Percentiles rank a stretch among this genome's conserved stretches.
Conservation (phyloP, 2,888 invertebrate genomes). For the Ophion costatus region DNA sequence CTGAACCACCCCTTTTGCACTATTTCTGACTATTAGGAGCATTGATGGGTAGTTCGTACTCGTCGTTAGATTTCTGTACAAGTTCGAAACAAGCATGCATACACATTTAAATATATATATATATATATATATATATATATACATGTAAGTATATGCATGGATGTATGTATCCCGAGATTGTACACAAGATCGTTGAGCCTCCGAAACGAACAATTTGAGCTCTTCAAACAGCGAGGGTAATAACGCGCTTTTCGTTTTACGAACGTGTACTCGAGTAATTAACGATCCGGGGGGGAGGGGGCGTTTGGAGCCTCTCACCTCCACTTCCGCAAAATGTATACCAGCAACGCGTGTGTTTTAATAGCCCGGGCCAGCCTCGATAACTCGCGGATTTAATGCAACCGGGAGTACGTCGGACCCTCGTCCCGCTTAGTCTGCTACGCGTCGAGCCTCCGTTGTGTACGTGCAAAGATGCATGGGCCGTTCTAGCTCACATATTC, state of each 20-base stretch:
- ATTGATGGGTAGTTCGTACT: slow-evolving; percentile 3
- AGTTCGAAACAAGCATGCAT: background rate
- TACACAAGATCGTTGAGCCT: slow-evolving; percentile 34
- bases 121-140: background rate
- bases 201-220: slow-evolving; percentile 46
- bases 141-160: too few species aligned
- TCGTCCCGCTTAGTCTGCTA: slow-evolving; percentile 43
- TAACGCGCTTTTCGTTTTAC: slow-evolving; percentile 47
- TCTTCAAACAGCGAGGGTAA: slow-evolving; percentile 39
- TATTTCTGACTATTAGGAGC: background rate
- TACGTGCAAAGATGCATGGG: slow-evolving; percentile 14
- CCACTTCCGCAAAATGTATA: slow-evolving; percentile 26
- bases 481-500: background rate
- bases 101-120: background rate
- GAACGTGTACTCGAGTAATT: slow-evolving; percentile 60
- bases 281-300: slow-evolving; percentile 32
- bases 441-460: slow-evolving; percentile 23
- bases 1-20: background rate
- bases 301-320: slow-evolving; percentile 1
- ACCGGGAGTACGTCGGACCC: slow-evolving; percentile 46
- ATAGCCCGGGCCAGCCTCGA: slow-evolving; percentile 46
- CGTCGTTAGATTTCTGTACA: slow-evolving; percentile 13
- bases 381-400: slow-evolving; percentile 53
- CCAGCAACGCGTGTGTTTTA: slow-evolving; percentile 43
- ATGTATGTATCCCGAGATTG: background rate